Conservation (phyloP, 2,113 vertebrate species). For the Lycaon pictus region DNA sequence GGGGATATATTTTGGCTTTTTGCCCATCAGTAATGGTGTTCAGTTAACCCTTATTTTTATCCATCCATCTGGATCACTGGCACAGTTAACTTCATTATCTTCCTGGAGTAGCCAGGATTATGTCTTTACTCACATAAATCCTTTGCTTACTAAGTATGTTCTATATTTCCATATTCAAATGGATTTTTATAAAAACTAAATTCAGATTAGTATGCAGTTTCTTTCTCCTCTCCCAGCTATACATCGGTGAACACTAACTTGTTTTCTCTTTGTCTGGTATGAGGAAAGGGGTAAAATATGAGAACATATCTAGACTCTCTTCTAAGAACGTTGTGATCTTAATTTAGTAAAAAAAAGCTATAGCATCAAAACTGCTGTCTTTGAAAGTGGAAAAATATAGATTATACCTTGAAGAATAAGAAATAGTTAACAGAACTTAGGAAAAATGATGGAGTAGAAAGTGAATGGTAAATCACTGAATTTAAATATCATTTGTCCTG, state of each 20-base stretch:
- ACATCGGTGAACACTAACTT: background rate
- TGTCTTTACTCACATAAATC: background rate
- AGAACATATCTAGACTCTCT: background rate
- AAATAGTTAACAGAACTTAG: background rate
- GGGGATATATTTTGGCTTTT: background rate
- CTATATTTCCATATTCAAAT: background rate
- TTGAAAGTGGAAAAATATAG: background rate
- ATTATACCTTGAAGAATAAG: background rate
- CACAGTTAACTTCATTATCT: background rate
- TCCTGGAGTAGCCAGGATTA: background rate
- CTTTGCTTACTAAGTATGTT: background rate
- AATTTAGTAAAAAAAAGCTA: background rate
- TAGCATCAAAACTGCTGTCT: background rate
- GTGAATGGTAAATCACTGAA: background rate
- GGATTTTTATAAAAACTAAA: background rate
- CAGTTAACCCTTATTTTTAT: background rate
- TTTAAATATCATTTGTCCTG: background rate
- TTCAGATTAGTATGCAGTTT: fast-evolving
- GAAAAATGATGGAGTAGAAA: background rate
- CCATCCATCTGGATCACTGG: background rate
- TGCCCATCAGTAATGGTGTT: background rate
- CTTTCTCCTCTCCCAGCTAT: background rate
- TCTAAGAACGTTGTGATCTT: background rate
- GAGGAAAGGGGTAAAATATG: background rate
- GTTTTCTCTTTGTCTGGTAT: background rate